Base-by-base conservation (phyloP, 2,888 invertebrate species). In the Drosophila ustulata region DNA sequence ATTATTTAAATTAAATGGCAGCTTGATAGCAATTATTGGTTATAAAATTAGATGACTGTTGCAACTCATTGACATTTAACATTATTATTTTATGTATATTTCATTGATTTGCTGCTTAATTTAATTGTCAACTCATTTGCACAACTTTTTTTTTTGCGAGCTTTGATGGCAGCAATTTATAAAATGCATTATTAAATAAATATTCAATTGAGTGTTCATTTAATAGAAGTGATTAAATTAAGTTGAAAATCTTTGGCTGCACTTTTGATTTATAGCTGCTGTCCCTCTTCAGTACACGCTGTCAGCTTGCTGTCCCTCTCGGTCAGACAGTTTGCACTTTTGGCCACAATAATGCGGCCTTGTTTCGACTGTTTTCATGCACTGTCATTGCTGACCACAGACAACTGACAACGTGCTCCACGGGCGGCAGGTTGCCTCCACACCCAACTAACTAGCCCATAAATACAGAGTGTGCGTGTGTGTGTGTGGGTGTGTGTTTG, bases 321-420 rank as follows among this genome's bases (percentile, higher is more conserved):
- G 13, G 26, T 9, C 13, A 39, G 30, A 13, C 43, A 63, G 56
- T 52, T 63, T 66, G 43, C 56, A 61, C 56, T 61, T 71, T 77
- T 70, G 72, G 77, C 86, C 81, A 71, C 81, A 81, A 72, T 66
- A 61, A 50, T 81, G 81, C 63, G 81, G 83, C 64, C 50, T 47
- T 39, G 45, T 65, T 39, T 46, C 18, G 49, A 65, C 55, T 69
- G 26, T 55, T 67, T 71, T 73, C 62, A 85, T 82, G 66, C 55
- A 76, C 50, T 71, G 86, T 72, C 70, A 69, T 26, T 46, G 30
- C 41, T 49, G 62, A 82, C 83, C 86, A 66, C 81, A 80, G 68
- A 58, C 66, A 65, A 52, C 70, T 68, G 83, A 51, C 67, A 71
- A 46, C 49, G 18, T 45, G 52, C 68, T 13, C 59, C 52, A 56